phyloP scores from a whole-genome alignment of 2,113 vertebrate species.

The Pavo muticus region DNA sequence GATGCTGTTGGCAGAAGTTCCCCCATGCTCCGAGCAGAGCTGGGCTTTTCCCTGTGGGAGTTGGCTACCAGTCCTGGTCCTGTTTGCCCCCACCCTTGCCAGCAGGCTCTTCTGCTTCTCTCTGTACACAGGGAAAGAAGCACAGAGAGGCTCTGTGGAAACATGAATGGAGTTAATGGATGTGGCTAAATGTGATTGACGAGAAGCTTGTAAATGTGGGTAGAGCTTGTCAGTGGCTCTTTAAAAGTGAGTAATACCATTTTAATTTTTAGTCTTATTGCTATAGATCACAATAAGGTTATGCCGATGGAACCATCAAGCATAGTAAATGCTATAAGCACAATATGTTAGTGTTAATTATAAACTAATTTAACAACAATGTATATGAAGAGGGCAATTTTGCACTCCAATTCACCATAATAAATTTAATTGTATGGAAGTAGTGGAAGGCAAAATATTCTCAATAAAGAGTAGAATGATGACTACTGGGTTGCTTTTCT shows the following conservation, averaged over 20 bases:
- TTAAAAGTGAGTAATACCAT: conserved; percentile 47
- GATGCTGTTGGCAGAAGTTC: neutral
- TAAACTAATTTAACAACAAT: conserved; percentile 45
- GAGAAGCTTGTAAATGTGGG: neutral
- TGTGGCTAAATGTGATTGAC: neutral
- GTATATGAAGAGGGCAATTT: conserved; percentile 28
- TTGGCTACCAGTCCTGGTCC: neutral
- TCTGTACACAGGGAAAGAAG: neutral
- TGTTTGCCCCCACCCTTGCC: neutral
- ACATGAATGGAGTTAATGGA: neutral
- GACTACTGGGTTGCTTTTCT: neutral
- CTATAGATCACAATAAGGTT: conserved; percentile 55
- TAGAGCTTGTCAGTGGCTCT: conserved; percentile 19
- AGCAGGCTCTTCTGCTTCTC: neutral
- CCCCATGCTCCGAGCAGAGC: rapidly evolving
- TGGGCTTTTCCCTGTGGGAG: rapidly evolving
- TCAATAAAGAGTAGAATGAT: neutral
- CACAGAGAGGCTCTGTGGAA: neutral
- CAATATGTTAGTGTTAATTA: conserved; percentile 60
- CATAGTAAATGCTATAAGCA: conserved; percentile 44
- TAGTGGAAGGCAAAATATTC: conserved; percentile 33
- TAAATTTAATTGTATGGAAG: conserved; percentile 25
- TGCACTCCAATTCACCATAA: conserved; percentile 22
- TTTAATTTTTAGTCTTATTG: conserved; percentile 29
- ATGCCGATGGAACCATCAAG: conserved; percentile 47